Base-by-base conservation (phyloP, 2,888 invertebrate species). In the Vandiemenella viatica region DNA sequence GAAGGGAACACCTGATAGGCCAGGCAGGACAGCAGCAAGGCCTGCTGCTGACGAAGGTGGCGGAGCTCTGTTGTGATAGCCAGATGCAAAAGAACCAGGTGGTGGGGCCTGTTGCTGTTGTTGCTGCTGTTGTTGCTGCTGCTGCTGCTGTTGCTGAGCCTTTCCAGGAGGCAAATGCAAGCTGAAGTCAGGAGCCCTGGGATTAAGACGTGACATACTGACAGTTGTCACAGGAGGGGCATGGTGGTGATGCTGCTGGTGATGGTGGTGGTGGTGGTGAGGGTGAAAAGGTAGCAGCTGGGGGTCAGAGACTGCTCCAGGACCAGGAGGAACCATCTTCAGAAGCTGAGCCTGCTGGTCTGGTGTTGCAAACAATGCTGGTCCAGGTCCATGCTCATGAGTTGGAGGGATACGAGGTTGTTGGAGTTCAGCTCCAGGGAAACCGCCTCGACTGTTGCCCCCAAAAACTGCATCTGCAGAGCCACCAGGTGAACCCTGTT, bases 181-280 rank as follows among this genome's bases (percentile, higher is more conserved):
- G 1, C 79, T 75, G 62, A 86, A 88, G 59, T 83, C 83, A 0
- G 86, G 84, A 4, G 86, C 85, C 57, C 86, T 78, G 0, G 86
- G 84, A 66, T 88, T 89, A 37, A 88, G 69, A 48, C 84, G 75
- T 37, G 80, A 78, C 68, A 75, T 73, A 46, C 69, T 72, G 52
- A 74, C 70, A 17, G 73, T 68, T 21, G 72, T 69, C 19, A 41
- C 41, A 15, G 43, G 44, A 37, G 43, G 19, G n/a, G 48, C 23
- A 15, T 43, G 42, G 20, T 43, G 23, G 23, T 38, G 37, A 17
- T 43, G 26, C 37, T 43, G 50, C 5, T 43, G 49, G 18, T 43
- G 47, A 38, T 23, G 38, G n/a, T 20, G 47, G 26, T 50, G 50
- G 13, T 23, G 37, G 20, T 50, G 50, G 15, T 46, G 46, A 38